A percentile compares a stretch with the other conserved stretches of the same genome.
Conservation (phyloP, 2,797 vertebrate genomes). For the Acipenser transmontanus region DNA sequence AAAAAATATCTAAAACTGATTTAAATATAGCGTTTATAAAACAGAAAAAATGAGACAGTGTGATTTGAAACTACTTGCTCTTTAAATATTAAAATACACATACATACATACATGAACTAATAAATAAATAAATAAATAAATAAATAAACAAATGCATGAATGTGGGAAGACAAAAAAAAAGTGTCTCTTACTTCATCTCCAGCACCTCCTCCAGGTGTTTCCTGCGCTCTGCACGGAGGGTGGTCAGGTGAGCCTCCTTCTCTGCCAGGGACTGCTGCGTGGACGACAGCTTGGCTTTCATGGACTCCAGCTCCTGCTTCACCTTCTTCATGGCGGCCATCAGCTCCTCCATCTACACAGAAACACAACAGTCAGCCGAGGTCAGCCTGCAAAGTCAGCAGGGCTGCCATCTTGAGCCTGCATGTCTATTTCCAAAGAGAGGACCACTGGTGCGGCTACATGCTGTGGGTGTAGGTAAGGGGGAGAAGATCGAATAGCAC, state of each 20-base stretch:
- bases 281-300: constrained; percentile 91
- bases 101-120: no score
- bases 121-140: no score
- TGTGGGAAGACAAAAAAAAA: not conserved
- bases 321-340: constrained; percentile 94
- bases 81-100: no score
- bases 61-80: no score
- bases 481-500: no score
- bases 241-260: constrained; percentile 91
- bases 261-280: constrained; percentile 92
- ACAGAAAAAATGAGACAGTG: not conserved
- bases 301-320: constrained; percentile 92
- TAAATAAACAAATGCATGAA: not conserved
- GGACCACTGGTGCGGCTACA: no score
- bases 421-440: no score
- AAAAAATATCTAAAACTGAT: no score
- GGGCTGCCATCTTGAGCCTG: no score
- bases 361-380: constrained; percentile 13
- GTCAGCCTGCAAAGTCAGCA: no score
- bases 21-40: no score
- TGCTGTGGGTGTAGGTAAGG: no score
- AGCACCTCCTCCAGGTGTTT: constrained; percentile 96
- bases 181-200: constrained; percentile 89
- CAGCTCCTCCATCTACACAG: constrained; percentile 82
- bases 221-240: constrained; percentile 83